Conservation (phyloP, 2,888 invertebrate species). For the Stramonita haemastoma region DNA sequence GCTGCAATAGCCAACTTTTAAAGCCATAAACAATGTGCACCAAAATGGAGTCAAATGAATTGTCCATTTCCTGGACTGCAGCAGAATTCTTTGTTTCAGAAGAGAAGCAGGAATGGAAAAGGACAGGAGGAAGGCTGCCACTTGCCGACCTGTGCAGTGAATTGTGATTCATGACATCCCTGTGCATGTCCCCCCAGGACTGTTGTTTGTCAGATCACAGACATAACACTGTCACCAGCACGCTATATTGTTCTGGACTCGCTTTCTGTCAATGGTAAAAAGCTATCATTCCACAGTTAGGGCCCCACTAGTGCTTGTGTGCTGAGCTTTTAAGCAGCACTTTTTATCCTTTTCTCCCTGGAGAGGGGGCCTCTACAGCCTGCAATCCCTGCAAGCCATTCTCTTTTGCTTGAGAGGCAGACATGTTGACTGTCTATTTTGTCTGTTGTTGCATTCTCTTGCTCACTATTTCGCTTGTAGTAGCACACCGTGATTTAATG, state of each 20-base stretch:
- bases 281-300: conserved; percentile 25
- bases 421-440: conserved; percentile 25
- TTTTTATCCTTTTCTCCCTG: not conserved
- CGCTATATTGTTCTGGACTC: not conserved
- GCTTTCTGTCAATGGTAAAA: not conserved
- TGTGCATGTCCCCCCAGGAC: not conserved
- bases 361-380: not conserved
- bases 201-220: conserved; percentile 34
- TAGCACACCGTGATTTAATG: not conserved
- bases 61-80: no score
- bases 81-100: no score
- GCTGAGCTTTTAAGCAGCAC: not conserved
- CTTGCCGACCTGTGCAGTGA: no score
- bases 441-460: not conserved
- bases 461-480: no score
- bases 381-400: not conserved
- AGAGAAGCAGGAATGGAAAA: no score
- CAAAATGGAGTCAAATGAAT: conserved; percentile 16
- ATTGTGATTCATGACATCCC: conserved; percentile 17
- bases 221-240: conserved; percentile 24
- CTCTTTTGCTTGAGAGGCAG: not conserved
- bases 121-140: no score
- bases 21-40: not conserved
- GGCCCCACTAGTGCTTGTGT: not conserved
- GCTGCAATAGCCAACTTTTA: not conserved